Conservation (phyloP, 2,888 invertebrate species). For the Tribolium freemani region DNA sequence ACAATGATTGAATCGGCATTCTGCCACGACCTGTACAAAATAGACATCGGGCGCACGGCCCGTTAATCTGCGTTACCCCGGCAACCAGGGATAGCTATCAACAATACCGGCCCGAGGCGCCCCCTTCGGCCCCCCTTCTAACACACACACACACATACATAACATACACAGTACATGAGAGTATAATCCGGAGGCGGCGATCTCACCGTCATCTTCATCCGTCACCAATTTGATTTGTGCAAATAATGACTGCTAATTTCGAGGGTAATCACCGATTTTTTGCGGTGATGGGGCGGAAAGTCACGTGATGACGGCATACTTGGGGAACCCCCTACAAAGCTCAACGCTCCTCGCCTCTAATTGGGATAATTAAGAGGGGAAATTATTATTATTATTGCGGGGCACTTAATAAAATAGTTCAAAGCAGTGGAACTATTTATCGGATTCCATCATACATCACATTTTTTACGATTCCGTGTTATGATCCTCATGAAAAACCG, state of each 20-base stretch:
- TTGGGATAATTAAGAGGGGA: background rate
- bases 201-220: background rate
- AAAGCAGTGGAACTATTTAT: too few relatives aligned
- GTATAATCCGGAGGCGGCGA: background rate
- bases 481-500: background rate
- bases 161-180: background rate
- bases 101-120: constrained; percentile 64
- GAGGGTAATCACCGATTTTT: too few relatives aligned
- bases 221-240: background rate
- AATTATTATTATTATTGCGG: background rate
- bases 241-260: background rate
- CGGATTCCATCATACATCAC: too few relatives aligned
- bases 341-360: background rate
- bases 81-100: constrained; percentile 69
- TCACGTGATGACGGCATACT: background rate
- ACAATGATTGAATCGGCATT: constrained; percentile 68
- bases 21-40: constrained; percentile 66
- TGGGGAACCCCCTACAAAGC: background rate
- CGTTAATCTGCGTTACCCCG: constrained; percentile 69
- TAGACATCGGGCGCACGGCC: constrained; percentile 69
- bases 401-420: too few relatives aligned
- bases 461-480: background rate
- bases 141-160: constrained; percentile 28
- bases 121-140: constrained; percentile 44
- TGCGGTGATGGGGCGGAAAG: background rate